Evolutionary conservation across 2,888 invertebrate genomes (phyloP).

Genomic region (Cordilura impudica): DNA sequence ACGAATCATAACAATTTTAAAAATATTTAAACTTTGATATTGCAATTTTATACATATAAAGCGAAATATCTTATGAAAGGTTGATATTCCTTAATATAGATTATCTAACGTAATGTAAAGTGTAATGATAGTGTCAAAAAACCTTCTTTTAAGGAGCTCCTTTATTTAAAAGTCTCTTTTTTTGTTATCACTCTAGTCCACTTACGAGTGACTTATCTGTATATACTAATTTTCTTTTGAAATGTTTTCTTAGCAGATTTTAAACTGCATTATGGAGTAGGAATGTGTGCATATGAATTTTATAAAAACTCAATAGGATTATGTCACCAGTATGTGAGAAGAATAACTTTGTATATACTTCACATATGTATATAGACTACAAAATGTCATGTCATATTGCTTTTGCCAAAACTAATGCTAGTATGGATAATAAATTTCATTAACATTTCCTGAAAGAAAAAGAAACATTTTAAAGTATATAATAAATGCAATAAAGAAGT

Average conservation of each 20-base stretch:
- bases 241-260: slow-evolving; percentile 53
- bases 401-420: slow-evolving; percentile 25
- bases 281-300: slow-evolving; percentile 9
- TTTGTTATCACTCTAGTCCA: too few relatives aligned
- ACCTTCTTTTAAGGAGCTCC: too few relatives aligned
- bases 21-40: slow-evolving; percentile 37
- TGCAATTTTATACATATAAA: slow-evolving; percentile 24
- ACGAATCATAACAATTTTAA: slow-evolving; percentile 8
- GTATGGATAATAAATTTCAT: slow-evolving; percentile 50
- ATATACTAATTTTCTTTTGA: slow-evolving; percentile 24
- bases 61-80: background rate
- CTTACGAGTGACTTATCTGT: too few relatives aligned
- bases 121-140: too few relatives aligned
- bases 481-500: background rate
- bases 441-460: slow-evolving; percentile 42
- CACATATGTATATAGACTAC: slow-evolving; percentile 4
- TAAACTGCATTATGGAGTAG: slow-evolving; percentile 17
- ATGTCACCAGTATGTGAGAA: slow-evolving; percentile 49
- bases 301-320: slow-evolving; percentile 53
- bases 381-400: slow-evolving; percentile 41
- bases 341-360: slow-evolving; percentile 4
- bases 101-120: too few relatives aligned
- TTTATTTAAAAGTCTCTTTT: too few relatives aligned
- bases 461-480: background rate
- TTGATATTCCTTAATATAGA: too few relatives aligned